These are phyloP conservation scores for Platygyra sinensis DNA, from an alignment of 64 coral and sea anemone genomes.

Conservation along the genomic window DNA sequence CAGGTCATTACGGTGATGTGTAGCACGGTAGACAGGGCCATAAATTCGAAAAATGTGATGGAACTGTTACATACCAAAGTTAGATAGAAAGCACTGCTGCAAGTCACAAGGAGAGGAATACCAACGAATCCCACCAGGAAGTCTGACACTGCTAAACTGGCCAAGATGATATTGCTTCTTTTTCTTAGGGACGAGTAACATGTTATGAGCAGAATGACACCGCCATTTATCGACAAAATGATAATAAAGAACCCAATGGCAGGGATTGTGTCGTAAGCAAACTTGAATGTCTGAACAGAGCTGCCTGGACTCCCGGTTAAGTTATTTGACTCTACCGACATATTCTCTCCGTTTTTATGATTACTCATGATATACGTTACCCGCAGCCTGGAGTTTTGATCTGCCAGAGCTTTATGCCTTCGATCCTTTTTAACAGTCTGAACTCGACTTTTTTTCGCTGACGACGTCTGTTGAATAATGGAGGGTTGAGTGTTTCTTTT, in stretches of 20 bases:
- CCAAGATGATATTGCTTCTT: constrained; percentile 54
- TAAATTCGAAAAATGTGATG: constrained; percentile 35
- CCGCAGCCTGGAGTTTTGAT: neutral
- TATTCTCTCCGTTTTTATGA: neutral
- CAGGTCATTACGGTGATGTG: constrained; percentile 52
- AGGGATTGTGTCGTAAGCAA: constrained; percentile 14
- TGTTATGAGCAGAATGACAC: constrained; percentile 26
- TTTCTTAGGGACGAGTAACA: constrained; percentile 13
- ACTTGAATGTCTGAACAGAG: neutral
- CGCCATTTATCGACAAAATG: constrained; percentile 43
- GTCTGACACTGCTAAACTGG: constrained; percentile 58
- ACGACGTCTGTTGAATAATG: neutral
- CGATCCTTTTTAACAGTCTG: neutral
- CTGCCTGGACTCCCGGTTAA: neutral
- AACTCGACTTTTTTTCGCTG: neutral
- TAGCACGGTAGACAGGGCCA: constrained; percentile 44
- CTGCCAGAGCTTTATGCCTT: neutral
- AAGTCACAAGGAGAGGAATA: constrained; percentile 52
- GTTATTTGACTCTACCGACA: neutral
- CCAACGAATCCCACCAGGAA: constrained; percentile 38
- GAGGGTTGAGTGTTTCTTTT: neutral
- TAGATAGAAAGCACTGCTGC: neutral
- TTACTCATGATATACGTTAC: neutral
- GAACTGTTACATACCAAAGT: constrained; percentile 17
- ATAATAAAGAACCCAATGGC: constrained; percentile 8